These are phyloP conservation scores for Apotomis turbidana DNA, from an alignment of 2,888 invertebrate genomes.

Conservation along the genomic window DNA sequence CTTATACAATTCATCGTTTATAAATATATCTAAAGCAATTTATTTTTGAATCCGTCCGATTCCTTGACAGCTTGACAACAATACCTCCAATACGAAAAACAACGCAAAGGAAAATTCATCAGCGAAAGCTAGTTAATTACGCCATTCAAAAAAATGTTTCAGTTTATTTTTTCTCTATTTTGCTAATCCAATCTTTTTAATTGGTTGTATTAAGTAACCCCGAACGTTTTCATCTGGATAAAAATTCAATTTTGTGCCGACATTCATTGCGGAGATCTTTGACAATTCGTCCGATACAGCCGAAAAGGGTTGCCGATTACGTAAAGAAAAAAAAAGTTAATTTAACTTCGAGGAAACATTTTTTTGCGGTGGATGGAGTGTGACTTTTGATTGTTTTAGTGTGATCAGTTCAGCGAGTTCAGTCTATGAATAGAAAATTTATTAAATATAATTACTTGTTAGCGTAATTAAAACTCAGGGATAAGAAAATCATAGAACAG, in stretches of 20 bases:
- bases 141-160: constrained; percentile 25
- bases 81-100: neutral
- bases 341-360: constrained; percentile 78
- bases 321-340: constrained; percentile 76
- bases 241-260: constrained; percentile 79
- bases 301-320: constrained; percentile 76
- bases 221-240: constrained; percentile 75
- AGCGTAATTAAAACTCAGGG: no score
- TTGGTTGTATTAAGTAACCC: constrained; percentile 42
- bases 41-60: neutral
- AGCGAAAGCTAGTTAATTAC: constrained; percentile 30
- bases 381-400: constrained; percentile 51
- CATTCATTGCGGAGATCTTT: constrained; percentile 70
- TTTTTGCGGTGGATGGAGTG: constrained; percentile 47
- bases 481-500: neutral
- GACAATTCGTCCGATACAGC: constrained; percentile 75
- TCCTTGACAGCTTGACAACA: neutral
- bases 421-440: no score
- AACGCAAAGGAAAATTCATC: constrained; percentile 12
- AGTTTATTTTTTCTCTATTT: constrained; percentile 32
- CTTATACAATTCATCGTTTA: no score
- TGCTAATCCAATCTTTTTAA: constrained; percentile 46
- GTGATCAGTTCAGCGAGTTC: constrained; percentile 40
- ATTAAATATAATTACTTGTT: no score
- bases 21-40: neutral